Evolutionary conservation across 2,113 vertebrate genomes (phyloP).

Genomic region (Brachionichthys hirsutus): DNA sequence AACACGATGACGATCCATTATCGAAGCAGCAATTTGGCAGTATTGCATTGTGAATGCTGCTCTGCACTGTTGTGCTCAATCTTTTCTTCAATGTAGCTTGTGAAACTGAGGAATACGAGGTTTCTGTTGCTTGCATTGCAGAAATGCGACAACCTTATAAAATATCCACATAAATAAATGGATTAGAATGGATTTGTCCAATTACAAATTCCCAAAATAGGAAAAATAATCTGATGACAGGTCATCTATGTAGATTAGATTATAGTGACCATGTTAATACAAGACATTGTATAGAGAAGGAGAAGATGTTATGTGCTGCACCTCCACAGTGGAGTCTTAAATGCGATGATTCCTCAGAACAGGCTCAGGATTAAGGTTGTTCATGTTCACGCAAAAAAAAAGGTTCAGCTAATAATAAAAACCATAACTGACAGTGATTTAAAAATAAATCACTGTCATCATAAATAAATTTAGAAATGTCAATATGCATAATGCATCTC

Average conservation of each 20-base stretch:
- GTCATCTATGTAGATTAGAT: no score
- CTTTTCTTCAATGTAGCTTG: conserved; percentile 24
- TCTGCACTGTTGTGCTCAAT: conserved; percentile 45
- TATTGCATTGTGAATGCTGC: conserved; percentile 66
- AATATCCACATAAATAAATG: conserved; percentile 14
- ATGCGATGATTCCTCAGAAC: no score
- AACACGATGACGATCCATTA: conserved; percentile 24
- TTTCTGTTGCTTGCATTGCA: conserved; percentile 76
- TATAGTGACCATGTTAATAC: no score
- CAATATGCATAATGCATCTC: conserved; percentile 12
- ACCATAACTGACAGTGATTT: conserved; percentile 10
- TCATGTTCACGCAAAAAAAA: no score
- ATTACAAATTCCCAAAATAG: no score
- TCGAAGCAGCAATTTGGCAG: conserved; percentile 65
- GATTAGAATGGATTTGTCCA: no score
- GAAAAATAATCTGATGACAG: no score
- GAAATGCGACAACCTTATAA: conserved; percentile 26
- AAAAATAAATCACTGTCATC: conserved; percentile 7
- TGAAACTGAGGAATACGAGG: conserved; percentile 69
- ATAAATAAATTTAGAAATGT: conserved; percentile 23
- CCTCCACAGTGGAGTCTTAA: no score
- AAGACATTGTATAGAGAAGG: no score
- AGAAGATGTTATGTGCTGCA: no score
- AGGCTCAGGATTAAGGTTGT: no score
- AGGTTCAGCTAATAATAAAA: no score